phyloP scores from a whole-genome alignment of 2,888 invertebrate genomes.

The Caenorhabditis macrosperma region DNA sequence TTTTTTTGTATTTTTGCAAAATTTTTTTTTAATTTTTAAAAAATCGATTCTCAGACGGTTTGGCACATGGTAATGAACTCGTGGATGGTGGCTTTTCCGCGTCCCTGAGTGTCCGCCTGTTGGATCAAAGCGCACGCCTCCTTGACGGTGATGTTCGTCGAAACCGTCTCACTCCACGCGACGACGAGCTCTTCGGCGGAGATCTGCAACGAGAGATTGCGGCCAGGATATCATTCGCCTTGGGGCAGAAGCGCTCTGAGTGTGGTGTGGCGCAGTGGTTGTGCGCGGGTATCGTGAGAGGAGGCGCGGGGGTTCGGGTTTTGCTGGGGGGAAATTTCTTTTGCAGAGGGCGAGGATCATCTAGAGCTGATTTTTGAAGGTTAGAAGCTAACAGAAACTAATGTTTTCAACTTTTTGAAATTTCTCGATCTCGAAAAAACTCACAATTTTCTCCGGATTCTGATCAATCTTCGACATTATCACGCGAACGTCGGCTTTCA shows the following conservation, averaged over 20 bases:
- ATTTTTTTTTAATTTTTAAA: too few relatives aligned
- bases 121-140: conserved; percentile 67
- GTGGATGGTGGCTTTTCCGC: conserved; percentile 65
- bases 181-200: conserved; percentile 71
- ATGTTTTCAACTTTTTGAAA: too few relatives aligned
- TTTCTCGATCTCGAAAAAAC: not conserved
- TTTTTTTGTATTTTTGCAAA: not conserved
- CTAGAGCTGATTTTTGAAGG: not conserved
- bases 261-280: too few relatives aligned
- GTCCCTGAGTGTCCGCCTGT: conserved; percentile 67
- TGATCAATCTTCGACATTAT: conserved; percentile 68
- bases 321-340: too few relatives aligned
- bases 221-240: too few relatives aligned
- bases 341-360: too few relatives aligned
- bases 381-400: not conserved
- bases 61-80: conserved; percentile 74
- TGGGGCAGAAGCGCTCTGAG: too few relatives aligned
- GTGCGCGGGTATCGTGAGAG: too few relatives aligned
- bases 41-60: conserved; percentile 53
- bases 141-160: conserved; percentile 68
- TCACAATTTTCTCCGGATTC: conserved; percentile 66
- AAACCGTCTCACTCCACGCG: conserved; percentile 72
- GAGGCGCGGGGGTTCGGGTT: too few relatives aligned
- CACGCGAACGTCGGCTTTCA: conserved; percentile 68
- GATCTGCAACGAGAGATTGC: conserved; percentile 63